A percentile compares a stretch with the other conserved stretches of the same genome.
Conservation (phyloP, 2,113 vertebrate genomes). For the Petrocephalus zakoni region DNA sequence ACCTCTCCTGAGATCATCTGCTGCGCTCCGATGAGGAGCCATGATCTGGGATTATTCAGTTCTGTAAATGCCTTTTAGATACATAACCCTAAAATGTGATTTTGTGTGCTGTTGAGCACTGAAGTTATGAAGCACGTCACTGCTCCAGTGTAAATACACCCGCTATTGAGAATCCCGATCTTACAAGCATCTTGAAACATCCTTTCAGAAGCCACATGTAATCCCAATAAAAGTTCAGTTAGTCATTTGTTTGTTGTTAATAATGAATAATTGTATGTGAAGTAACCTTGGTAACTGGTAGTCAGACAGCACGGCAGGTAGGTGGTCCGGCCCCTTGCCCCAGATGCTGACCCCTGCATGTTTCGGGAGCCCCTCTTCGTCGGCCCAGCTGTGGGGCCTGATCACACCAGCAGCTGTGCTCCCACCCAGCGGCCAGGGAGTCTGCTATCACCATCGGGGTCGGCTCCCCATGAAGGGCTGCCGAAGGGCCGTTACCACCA, state of each 20-base stretch:
- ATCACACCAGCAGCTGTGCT: constrained; percentile 60
- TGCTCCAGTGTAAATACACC: constrained; percentile 59
- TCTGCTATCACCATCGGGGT: constrained; percentile 40
- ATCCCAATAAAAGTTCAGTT: neutral
- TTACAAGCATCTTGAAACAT: neutral
- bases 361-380: constrained; percentile 2
- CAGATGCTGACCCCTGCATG: neutral
- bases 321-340: neutral
- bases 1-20: constrained; percentile 48
- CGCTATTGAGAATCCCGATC: constrained; percentile 24
- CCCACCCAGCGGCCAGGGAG: constrained; percentile 14
- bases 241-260: neutral
- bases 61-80: neutral
- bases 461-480: constrained; percentile 15
- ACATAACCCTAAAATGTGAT: constrained; percentile 61
- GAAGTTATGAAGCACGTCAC: constrained; percentile 43
- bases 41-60: constrained; percentile 24
- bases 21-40: constrained; percentile 58
- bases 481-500: constrained; percentile 44
- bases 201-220: neutral
- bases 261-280: neutral
- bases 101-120: constrained; percentile 54
- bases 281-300: neutral
- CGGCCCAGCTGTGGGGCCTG: constrained; percentile 38
- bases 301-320: neutral